Conservation (phyloP, 1,140 invertebrate species). For the Spodoptera litura region DNA sequence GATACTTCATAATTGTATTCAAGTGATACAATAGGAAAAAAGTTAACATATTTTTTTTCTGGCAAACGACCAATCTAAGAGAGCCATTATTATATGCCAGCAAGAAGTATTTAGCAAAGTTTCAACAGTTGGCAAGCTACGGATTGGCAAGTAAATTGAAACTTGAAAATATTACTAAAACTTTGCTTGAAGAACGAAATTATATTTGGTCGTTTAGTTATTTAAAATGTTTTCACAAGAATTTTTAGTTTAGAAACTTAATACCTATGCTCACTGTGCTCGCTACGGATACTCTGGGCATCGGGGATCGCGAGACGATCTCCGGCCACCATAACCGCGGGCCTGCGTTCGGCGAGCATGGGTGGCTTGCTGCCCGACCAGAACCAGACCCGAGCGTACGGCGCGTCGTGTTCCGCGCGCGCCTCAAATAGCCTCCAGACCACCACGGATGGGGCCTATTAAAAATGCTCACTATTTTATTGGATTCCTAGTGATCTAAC, state of each 20-base stretch:
- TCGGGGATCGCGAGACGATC: too few species aligned
- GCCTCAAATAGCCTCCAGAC: too few species aligned
- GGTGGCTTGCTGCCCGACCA: too few species aligned
- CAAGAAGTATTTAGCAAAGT: slow-evolving; percentile 44
- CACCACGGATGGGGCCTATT: too few species aligned
- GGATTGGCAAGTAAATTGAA: slow-evolving; percentile 44
- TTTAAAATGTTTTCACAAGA: neutral
- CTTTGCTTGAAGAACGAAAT: neutral
- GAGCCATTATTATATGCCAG: slow-evolving; percentile 35
- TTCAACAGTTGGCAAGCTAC: slow-evolving; percentile 40
- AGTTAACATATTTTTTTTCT: slow-evolving; percentile 10
- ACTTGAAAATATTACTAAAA: slow-evolving; percentile 25
- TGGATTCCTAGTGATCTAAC: too few species aligned
- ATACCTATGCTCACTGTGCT: too few species aligned
- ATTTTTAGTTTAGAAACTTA: neutral
- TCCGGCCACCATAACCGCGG: too few species aligned
- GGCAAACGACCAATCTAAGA: slow-evolving; percentile 38
- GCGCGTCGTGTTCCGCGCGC: too few species aligned
- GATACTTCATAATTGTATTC: slow-evolving; percentile 12
- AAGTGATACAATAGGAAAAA: slow-evolving; percentile 24
- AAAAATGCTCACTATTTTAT: too few species aligned
- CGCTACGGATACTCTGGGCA: too few species aligned
- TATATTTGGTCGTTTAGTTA: slow-evolving; percentile 4
- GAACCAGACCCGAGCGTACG: too few species aligned
- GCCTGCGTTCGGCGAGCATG: too few species aligned